Evolutionary conservation across 2,888 invertebrate genomes (phyloP), one percentile per base, ranked within the genome.

Genomic region (Bombylius discolor): DNA sequence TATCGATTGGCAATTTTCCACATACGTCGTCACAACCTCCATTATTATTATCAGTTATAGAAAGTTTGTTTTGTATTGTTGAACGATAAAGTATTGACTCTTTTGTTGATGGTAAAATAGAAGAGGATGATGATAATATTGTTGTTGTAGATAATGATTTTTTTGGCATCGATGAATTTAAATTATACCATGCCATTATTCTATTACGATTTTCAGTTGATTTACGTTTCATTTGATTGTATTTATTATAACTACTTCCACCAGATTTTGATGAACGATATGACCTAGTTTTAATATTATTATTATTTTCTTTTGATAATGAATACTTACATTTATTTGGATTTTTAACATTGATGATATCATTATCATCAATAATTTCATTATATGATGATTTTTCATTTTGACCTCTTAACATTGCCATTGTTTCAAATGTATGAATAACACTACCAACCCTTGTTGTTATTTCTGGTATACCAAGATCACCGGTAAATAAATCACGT

Each of bases 381-480:
- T 42, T 11, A 9, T 36, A 36, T 8, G 6, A 53, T 33, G 58
- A 57, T 53, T 56, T 59, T 56, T 63, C 63, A 45, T 61, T 62
- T 47, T 67, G 64, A 14, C 66, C 67, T 0, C 67, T 67, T 56
- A 68, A 65, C 63, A 70, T 64, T 42, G 72, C 73, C 65, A 74
- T 63, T 14, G 72, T 71, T 60, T 74, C 74, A 56, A 74, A 74
- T 4, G 69, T 73, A 58, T 74, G 72, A 45, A 74, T 70, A 58
- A 74, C 71, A 59, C 70, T 71, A 55, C 73, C 74, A 45, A 74
- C 74, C 59, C 69, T 74, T 3, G 71, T 70, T 58, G 64, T 70
- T 51, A 74, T 70, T 60, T 73, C 70, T 45, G 74, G 74, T 57
- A 74, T 71, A 53, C 74, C 74, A 53, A 74, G 62, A 55, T 73